Percentiles rank a stretch among this genome's conserved stretches.
Conservation (phyloP, 2,113 vertebrate species). For the Anguilla japonica region DNA sequence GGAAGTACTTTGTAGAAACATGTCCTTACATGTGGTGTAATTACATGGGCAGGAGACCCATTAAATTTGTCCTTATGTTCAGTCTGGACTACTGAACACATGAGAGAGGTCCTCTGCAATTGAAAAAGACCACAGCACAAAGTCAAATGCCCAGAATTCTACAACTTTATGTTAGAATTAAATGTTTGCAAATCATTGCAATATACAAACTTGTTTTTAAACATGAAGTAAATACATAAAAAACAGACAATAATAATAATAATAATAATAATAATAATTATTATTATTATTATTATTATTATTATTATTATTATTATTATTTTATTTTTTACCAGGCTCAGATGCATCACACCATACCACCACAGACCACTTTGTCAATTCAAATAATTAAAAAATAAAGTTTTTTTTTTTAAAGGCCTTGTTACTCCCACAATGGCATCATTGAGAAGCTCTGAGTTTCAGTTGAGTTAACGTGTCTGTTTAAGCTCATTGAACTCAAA, state of each 20-base stretch:
- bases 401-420: background rate
- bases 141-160: too few species aligned
- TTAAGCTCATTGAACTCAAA: conserved; percentile 4
- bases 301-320: too few species aligned
- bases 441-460: background rate
- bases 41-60: background rate
- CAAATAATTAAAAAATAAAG: background rate
- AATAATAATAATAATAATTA: too few species aligned
- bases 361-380: background rate
- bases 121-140: too few species aligned
- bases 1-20: background rate
- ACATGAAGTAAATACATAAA: too few species aligned
- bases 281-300: too few species aligned
- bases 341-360: background rate
- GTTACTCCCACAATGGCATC: background rate
- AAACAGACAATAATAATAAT: too few species aligned
- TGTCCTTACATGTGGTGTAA: background rate
- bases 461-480: background rate
- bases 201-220: too few species aligned
- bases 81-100: background rate
- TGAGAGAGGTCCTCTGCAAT: too few species aligned
- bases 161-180: too few species aligned
- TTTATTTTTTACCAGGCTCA: too few species aligned
- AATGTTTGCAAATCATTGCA: too few species aligned
- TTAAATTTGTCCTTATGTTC: background rate